These are phyloP conservation scores for Channa maculata DNA, from an alignment of 2,113 vertebrate species.

Conservation along the genomic window DNA sequence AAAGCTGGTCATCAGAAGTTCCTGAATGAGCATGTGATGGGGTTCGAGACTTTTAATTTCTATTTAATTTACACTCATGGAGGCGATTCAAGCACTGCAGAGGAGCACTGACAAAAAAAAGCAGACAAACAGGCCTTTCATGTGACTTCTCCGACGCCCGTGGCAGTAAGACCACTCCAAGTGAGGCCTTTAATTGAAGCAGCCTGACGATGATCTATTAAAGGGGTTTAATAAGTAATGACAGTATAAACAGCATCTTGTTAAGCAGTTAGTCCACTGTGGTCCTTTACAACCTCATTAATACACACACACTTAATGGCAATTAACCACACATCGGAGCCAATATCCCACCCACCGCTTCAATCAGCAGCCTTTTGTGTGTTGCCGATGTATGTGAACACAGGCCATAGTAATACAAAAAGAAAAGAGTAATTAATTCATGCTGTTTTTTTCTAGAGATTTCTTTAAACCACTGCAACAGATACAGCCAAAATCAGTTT, in stretches of 20 bases:
- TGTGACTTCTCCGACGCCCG: neutral
- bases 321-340: constrained; percentile 68
- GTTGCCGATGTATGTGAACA: constrained; percentile 16
- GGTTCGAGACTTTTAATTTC: neutral
- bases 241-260: constrained; percentile 74
- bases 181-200: constrained; percentile 52
- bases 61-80: constrained; percentile 18
- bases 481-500: neutral
- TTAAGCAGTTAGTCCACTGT: constrained; percentile 71
- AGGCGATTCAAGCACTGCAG: constrained; percentile 2
- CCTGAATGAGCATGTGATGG: constrained; percentile 15
- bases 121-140: constrained; percentile 13
- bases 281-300: constrained; percentile 74
- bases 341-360: constrained; percentile 64
- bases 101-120: constrained; percentile 21
- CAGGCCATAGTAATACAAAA: neutral
- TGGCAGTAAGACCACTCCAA: constrained; percentile 18
- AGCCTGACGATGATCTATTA: constrained; percentile 70
- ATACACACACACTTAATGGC: constrained; percentile 67
- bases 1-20: constrained; percentile 22
- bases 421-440: constrained; percentile 6
- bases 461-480: neutral
- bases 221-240: constrained; percentile 67
- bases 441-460: neutral
- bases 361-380: constrained; percentile 48